phyloP scores from a whole-genome alignment of 2,888 invertebrate genomes.

The Meiosimyza decipiens region DNA sequence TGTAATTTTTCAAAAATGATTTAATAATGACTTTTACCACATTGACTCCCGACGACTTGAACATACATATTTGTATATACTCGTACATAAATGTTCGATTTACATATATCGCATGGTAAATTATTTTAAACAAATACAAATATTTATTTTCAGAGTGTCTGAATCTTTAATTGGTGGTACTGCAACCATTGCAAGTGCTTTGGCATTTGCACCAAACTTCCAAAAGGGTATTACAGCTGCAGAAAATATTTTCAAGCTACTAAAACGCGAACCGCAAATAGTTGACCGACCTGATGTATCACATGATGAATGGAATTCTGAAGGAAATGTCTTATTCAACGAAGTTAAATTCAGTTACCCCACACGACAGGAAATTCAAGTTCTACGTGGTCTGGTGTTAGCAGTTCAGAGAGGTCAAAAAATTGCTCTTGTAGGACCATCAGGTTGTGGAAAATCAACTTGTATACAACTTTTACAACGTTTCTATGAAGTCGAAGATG shows the following conservation, averaged over 20 bases:
- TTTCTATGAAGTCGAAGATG: slow-evolving; percentile 82
- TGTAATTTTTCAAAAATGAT: too few species aligned
- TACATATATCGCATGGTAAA: too few species aligned
- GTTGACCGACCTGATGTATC: slow-evolving; percentile 65
- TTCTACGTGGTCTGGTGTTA: slow-evolving; percentile 76
- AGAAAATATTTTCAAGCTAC: slow-evolving; percentile 73
- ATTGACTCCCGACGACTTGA: too few species aligned
- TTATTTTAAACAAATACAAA: too few species aligned
- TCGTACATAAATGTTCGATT: too few species aligned
- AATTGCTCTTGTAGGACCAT: slow-evolving; percentile 80
- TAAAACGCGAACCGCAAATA: slow-evolving; percentile 73
- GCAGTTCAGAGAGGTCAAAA: slow-evolving; percentile 76
- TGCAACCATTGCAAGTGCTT: slow-evolving; percentile 75
- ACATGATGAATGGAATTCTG: slow-evolving; percentile 64
- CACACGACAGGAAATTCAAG: slow-evolving; percentile 75
- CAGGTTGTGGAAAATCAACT: slow-evolving; percentile 92
- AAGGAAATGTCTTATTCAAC: slow-evolving; percentile 78
- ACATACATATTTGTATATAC: too few species aligned
- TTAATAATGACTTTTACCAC: too few species aligned
- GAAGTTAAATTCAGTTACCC: slow-evolving; percentile 82
- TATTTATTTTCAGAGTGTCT: slow-evolving; percentile 71
- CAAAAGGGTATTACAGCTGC: slow-evolving; percentile 82
- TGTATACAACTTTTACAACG: slow-evolving; percentile 84
- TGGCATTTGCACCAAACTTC: slow-evolving; percentile 81
- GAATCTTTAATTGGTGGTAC: slow-evolving; percentile 79